These are phyloP conservation scores for Pemphredon lugubris DNA, from an alignment of 2,888 invertebrate genomes.

Conservation along the genomic window DNA sequence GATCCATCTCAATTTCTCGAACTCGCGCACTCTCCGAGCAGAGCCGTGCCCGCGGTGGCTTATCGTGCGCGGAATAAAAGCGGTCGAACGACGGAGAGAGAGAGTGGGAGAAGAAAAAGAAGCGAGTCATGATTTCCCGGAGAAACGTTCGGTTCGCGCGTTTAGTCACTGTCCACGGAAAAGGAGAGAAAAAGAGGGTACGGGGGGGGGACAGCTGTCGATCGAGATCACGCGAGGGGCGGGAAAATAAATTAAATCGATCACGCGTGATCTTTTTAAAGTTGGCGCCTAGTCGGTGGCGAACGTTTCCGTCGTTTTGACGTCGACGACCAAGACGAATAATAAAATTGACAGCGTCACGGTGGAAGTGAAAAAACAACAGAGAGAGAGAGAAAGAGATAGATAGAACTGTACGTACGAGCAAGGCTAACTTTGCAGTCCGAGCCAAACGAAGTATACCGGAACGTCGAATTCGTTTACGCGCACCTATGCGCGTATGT, in stretches of 20 bases:
- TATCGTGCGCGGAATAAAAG: conserved; percentile 28
- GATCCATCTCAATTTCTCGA: conserved; percentile 61
- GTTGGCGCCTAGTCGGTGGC: not conserved
- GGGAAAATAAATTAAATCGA: conserved; percentile 41
- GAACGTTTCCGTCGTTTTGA: conserved; percentile 27
- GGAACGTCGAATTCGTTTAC: conserved; percentile 14
- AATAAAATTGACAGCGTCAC: conserved; percentile 49
- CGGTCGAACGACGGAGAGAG: conserved; percentile 8
- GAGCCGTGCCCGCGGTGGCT: not conserved
- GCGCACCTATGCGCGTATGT: not conserved
- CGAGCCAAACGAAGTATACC: conserved; percentile 29
- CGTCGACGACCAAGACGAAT: conserved; percentile 42
- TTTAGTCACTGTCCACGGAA: conserved; percentile 18
- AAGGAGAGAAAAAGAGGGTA: conserved; percentile 3
- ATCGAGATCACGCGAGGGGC: conserved; percentile 7
- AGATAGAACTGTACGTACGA: conserved; percentile 9
- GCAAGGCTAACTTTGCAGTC: conserved; percentile 32
- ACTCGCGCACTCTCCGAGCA: not conserved
- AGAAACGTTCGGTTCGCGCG: conserved; percentile 12
- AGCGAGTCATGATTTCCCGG: conserved; percentile 26
- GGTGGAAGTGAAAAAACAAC: conserved; percentile 10
- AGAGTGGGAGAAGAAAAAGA: conserved; percentile 8
- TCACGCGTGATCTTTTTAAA: conserved; percentile 39
- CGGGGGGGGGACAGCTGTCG: conserved; percentile 7
- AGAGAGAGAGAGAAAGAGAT: no score